A percentile compares a stretch with the other conserved stretches of the same genome.
Evolutionary conservation across 1,140 invertebrate species (phyloP).

Genomic region (Metopolophium dirhodum): DNA sequence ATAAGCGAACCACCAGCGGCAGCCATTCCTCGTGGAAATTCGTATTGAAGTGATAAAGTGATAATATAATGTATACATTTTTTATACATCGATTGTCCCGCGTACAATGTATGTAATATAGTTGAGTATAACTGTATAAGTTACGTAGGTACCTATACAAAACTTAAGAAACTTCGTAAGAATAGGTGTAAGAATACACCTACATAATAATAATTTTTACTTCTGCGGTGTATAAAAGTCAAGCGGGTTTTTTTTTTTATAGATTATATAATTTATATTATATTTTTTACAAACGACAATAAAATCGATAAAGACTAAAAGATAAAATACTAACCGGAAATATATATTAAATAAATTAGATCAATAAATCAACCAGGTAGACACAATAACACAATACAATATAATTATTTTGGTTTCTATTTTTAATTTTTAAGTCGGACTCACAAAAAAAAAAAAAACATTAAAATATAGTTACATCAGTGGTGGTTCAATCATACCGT

Average conservation of each 20-base stretch:
- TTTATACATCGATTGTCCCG: neutral
- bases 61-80: neutral
- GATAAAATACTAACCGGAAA: neutral
- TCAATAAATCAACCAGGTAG: no score
- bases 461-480: no score
- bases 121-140: neutral
- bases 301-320: neutral
- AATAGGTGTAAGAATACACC: no score
- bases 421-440: no score
- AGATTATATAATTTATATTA: no score
- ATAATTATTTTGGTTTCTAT: no score
- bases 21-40: neutral
- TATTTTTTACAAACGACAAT: neutral
- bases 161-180: neutral
- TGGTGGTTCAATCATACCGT: no score
- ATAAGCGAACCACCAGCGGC: neutral
- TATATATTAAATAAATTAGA: no score
- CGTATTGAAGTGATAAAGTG: neutral
- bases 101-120: neutral
- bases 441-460: no score
- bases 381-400: no score
- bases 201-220: neutral
- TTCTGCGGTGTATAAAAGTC: neutral
- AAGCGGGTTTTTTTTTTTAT: neutral
- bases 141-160: neutral